Evolutionary conservation across 2,888 invertebrate genomes (phyloP), one percentile per base, ranked within the genome.

Genomic region (Drosophila peninsularis): DNA sequence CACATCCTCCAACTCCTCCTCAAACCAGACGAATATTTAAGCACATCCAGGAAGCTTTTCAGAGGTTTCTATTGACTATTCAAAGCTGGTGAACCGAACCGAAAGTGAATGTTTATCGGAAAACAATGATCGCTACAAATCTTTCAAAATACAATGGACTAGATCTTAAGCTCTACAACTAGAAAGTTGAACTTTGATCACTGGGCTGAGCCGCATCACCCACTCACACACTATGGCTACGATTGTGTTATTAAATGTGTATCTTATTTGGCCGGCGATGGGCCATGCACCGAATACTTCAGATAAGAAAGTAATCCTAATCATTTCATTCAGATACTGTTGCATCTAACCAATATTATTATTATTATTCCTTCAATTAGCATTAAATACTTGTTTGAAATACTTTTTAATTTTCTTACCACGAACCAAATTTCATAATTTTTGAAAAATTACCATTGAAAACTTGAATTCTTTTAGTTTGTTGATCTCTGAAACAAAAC

Each of bases 1-100:
- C 24, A 75, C 80, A 30, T 54, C 54, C 19, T 75, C 80, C 17
- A 76, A 71, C 21, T 80, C 82, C 32, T 71, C 82, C 24, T 82
- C 86, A 3, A 75, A 49, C 39, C 76, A 78, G 42, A 30, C 78
- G 42, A 73, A 76, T 54, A 62, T 60, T 21, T 76, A 77, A 52
- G 14, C 24, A 47, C 30, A 47, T 47, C 47, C 32, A 13, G 17
- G 30, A 47, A 32, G 17, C 47, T 30, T 19, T 45, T 21, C 44
- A n/a, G n/a, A 21, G 49, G 55, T 67, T 67, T 67, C 44, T 13
- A 13, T 47, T 17, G 27, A 54, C 64, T 63, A 39, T 39, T 53
- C 41, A 47, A 47, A 45, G 32, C 50, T 37, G n/a, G 11, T 11
- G 30, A 30, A 39, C 21, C 24, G 9, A 37, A 39, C 9, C 17